Percentiles rank a stretch among this genome's conserved stretches.
phyloP scores from a whole-genome alignment of 1,140 invertebrate species.

The Anoplophora glabripennis region DNA sequence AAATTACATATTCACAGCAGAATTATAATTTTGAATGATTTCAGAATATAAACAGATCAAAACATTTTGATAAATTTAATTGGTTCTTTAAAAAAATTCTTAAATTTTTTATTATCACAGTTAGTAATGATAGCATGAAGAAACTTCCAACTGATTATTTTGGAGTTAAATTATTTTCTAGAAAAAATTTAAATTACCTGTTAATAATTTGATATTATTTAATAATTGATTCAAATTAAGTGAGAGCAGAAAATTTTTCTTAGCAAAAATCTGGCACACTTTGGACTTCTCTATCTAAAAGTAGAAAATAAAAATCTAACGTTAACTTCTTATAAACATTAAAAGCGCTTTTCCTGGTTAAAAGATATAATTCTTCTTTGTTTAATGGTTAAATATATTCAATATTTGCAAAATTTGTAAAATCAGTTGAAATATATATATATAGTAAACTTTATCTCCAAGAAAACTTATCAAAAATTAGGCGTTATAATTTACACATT shows the following conservation, averaged over 20 bases:
- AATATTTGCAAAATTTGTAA: not conserved
- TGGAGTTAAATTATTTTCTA: too few relatives aligned
- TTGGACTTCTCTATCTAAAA: conserved; percentile 24
- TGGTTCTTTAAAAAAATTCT: too few relatives aligned
- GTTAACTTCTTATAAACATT: too few relatives aligned
- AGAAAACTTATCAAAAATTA: not conserved
- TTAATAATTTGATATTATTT: conserved; percentile 26
- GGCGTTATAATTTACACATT: not conserved
- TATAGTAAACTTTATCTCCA: not conserved
- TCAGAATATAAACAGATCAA: too few relatives aligned
- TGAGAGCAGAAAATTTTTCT: conserved; percentile 29
- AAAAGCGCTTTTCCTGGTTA: not conserved
- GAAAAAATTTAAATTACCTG: conserved; percentile 15
- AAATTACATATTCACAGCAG: conserved; percentile 11
- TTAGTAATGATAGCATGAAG: too few relatives aligned
- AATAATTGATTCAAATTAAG: conserved; percentile 24
- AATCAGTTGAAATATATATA: not conserved
- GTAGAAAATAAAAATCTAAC: too few relatives aligned
- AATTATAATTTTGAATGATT: too few relatives aligned
- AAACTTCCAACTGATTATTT: too few relatives aligned
- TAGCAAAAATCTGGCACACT: conserved; percentile 26
- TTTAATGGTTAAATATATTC: not conserved
- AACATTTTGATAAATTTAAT: too few relatives aligned
- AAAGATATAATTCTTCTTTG: not conserved
- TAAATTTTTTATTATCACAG: too few relatives aligned